Evolutionary conservation across 2,113 vertebrate genomes (phyloP), one percentile per base, ranked within the genome.

Genomic region (Ictidomys tridecemlineatus): DNA sequence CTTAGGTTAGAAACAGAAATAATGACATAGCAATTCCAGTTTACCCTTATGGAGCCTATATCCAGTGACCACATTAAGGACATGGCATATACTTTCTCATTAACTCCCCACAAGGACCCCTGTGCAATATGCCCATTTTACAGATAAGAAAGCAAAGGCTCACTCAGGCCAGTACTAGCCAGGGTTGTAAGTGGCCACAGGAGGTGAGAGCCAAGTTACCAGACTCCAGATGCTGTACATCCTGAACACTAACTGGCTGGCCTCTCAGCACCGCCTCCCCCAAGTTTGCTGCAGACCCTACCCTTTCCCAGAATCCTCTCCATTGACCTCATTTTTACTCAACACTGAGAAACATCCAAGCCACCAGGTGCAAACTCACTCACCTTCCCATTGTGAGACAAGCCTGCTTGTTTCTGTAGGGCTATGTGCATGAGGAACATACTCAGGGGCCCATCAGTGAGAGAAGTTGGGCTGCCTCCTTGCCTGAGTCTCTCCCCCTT

Each of bases 101-200:
- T 26, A 11, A 73, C 58, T 72, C 69, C 17, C 56, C 58, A 89
- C 0, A 4, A 70, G 56, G 69, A 91, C 90, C 34, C 77, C 45
- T 85, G 9, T 63, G 39, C 34, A 24, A 56, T 65, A 58, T 1
- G 16, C 63, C 65, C 67, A 22, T 77, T 76, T 84, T 74, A 86
- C 87, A 93, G 91, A 56, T 65, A 77, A 94, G 78, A 70, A 90
- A 74, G 73, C 5, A 4, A 67, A 94, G 42, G 76, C 58, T 45
- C 39, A 34, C 6, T 2, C 6, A 69, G 53, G 30, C 34, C 77
- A 92, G 61, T 0, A 1, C 76, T 94, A 70, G 58, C n/a, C 26
- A 13, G 65, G 39, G n/a, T 39, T 58, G 4, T 1, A 5, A 69
- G 48, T 13, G 80, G 77, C n/a, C 28, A 45, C 2, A 0, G 51